A percentile compares a stretch with the other conserved stretches of the same genome.
Evolutionary conservation across 2,113 vertebrate genomes (phyloP).

Genomic region (Pterocles orientalis): DNA sequence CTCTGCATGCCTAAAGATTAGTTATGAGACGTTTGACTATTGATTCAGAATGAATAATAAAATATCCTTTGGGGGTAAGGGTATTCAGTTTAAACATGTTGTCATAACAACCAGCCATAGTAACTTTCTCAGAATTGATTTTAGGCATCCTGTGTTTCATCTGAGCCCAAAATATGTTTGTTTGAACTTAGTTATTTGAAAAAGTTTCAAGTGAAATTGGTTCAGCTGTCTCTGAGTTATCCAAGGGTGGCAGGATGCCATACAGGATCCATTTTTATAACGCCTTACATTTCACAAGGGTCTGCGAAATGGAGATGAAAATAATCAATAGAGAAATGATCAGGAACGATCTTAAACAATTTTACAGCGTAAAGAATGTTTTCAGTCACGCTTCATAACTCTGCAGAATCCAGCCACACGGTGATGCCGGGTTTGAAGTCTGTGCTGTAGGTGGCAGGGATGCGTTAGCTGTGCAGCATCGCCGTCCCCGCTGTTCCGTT

Average conservation of each 20-base stretch:
- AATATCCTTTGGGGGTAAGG: not conserved
- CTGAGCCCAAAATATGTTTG: not conserved
- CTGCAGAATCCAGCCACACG: not conserved
- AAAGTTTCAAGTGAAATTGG: not conserved
- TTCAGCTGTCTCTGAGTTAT: not conserved
- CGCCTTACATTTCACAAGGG: not conserved
- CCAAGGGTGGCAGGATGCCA: not conserved
- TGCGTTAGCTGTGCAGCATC: not conserved
- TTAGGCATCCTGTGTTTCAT: not conserved
- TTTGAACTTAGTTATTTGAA: not conserved
- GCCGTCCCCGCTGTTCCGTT: not conserved
- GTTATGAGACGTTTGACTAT: not conserved
- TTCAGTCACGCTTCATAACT: not conserved
- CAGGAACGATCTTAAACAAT: not conserved
- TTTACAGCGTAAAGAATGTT: not conserved
- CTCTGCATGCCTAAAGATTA: not conserved
- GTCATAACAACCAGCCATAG: not conserved
- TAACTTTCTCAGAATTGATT: not conserved
- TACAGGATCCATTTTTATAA: not conserved
- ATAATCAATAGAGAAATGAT: not conserved
- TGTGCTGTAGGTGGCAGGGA: conserved; percentile 61
- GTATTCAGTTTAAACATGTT: not conserved
- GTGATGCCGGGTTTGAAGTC: not conserved
- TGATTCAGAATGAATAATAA: not conserved
- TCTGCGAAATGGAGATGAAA: not conserved